Evolutionary conservation across 1,140 invertebrate genomes (phyloP), one percentile per base, ranked within the genome.

Genomic region (Atta texana): DNA sequence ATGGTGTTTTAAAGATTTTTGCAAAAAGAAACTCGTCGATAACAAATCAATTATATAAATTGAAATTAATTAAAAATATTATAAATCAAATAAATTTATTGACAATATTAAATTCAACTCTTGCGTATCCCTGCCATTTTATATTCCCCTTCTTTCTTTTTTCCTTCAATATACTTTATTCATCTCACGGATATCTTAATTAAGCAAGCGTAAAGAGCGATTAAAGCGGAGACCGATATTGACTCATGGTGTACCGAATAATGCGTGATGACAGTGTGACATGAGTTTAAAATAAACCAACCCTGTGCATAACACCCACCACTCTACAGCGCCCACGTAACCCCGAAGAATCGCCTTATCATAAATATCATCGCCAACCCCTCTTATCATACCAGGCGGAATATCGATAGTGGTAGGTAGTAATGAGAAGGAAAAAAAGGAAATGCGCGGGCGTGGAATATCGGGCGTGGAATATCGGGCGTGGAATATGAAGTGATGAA

Each of bases 171-270:
- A 68, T 2, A 53, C n/a, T 7, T 14, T 21, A 24, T 14, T 68
- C 34, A 2, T 55, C 49, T 57, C 21, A 69, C 14, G 28, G 61
- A 55, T 80, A 80, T 81, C 64, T 81, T 8, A 39, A 81, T 49
- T 64, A 44, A 55, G 28, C n/a, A 18, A 80, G 61, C 44, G n/a
- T 66, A 31, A 80, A 68, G 55, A 80, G n/a, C 49, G 77, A 81
- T 55, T 28, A 53, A 53, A 28, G 18, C 44, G 61, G 76, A 80
- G 28, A 44, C 16, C 49, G 77, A 81, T 81, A 71, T 81, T 81
- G 78, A 81, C 64, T 81, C 78, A 81, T 81, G 64, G 78, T 44
- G 78, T 71, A 81, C 66, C 78, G 78, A 81, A 71, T 81, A 81
- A 81, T 57, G 78, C 78, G 64, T 71, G 78, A 81, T 81, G 78